phyloP scores from a whole-genome alignment of 2,888 invertebrate genomes.

The Eudemis profundana region DNA sequence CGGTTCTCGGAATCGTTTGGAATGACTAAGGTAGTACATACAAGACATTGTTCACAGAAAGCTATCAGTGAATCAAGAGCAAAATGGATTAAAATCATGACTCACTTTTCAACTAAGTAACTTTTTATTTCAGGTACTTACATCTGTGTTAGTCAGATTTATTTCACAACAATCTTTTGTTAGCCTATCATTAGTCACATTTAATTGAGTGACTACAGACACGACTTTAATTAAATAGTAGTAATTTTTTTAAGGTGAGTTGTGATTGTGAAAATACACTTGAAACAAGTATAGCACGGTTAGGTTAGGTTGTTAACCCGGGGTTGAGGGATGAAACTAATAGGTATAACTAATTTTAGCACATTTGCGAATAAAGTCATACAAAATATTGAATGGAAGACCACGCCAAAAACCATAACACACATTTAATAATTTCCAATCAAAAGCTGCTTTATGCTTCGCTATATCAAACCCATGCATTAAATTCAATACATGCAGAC shows the following conservation, averaged over 20 bases:
- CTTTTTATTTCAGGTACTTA: slow-evolving; percentile 27
- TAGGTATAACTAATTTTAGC: too few species aligned
- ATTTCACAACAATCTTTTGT: slow-evolving; percentile 4
- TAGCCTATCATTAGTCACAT: neutral
- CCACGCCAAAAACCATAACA: too few species aligned
- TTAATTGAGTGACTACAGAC: neutral
- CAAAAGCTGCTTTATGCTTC: neutral
- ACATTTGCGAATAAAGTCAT: too few species aligned
- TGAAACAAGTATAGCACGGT: too few species aligned
- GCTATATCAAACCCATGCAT: slow-evolving; percentile 9
- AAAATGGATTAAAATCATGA: slow-evolving; percentile 41
- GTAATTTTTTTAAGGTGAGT: too few species aligned
- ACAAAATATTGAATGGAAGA: too few species aligned
- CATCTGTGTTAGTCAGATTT: slow-evolving; percentile 5
- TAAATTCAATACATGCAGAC: slow-evolving; percentile 8
- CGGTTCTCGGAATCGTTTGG: slow-evolving; percentile 22
- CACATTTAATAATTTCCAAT: too few species aligned
- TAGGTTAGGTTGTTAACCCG: too few species aligned
- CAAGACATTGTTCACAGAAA: slow-evolving; percentile 24
- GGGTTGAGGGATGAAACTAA: too few species aligned
- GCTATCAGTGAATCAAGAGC: slow-evolving; percentile 40
- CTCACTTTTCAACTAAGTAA: slow-evolving; percentile 11
- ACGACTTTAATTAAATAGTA: too few species aligned
- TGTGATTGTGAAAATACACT: too few species aligned
- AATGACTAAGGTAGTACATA: slow-evolving; percentile 33